Base-by-base conservation (phyloP, 2,888 invertebrate species). In the Plagiodera versicolora region DNA sequence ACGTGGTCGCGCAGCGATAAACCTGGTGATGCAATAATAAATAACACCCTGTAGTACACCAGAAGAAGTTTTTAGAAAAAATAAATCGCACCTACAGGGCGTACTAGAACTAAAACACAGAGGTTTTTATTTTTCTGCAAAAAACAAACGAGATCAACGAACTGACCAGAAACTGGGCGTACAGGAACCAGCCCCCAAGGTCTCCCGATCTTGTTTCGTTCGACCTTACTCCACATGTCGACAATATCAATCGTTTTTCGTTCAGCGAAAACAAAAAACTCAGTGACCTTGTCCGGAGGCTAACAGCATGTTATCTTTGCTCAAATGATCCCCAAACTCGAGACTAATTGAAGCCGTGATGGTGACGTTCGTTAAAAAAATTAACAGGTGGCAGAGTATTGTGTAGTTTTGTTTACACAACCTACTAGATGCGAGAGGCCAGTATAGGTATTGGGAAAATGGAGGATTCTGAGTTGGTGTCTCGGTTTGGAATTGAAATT, bases 161-260 rank as follows among this genome's bases (percentile, higher is more conserved):
- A 39, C 39, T n/a, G 39, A n/a, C 14, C 2, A 14, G n/a, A 39
- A 39, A 39, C 8, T 14, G 39, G 14, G 14, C 14, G 3, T 10
- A 39, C 39, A 39, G 39, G 39, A 39, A 39, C 39, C 14, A 5
- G 32, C 32, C 14, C 3, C 4, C 39, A 39, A 39, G 39, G 39
- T 39, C n/a, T n/a, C n/a, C 39, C 39, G 39, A 39, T 39, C 11
- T 1, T 4, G 11, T 39, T 10, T 32, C 2, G 24, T 24, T 17
- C 44, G 53, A n/a, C 53, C 53, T 53, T 44, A 53, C 53, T 53
- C 53, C 45, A 45, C 20, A 53, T 53, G 39, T 39, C 1, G 9
- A 32, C 10, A 35, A 20, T 20, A 39, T n/a, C 24, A 19, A n/a
- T 19, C 44, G 9, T 44, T 53, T 53, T 53, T 53, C 11, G 44